These are phyloP conservation scores for Philaenus spumarius DNA, from an alignment of 1,140 invertebrate species.

Conservation along the genomic window DNA sequence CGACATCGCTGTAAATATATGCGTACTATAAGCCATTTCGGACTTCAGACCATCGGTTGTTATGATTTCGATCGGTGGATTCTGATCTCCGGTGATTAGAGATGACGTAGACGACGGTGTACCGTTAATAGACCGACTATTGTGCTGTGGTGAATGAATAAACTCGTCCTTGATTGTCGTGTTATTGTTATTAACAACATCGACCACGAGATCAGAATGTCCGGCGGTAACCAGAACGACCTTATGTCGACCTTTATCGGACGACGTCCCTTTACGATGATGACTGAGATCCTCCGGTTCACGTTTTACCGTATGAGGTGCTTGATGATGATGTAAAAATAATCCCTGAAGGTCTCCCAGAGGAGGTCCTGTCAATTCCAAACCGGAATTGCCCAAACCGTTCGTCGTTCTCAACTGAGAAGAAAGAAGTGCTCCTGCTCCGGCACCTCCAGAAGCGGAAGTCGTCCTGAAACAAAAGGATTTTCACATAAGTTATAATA, in stretches of 20 bases:
- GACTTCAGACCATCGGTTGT: slow-evolving; percentile 45
- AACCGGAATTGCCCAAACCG: slow-evolving; percentile 48
- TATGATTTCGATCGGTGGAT: slow-evolving; percentile 44
- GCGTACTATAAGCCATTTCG: slow-evolving; percentile 39
- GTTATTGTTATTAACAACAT: slow-evolving; percentile 40
- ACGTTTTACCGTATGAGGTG: slow-evolving; percentile 49
- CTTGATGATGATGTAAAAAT: slow-evolving; percentile 51
- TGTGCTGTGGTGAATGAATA: slow-evolving; percentile 43
- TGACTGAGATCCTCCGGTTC: slow-evolving; percentile 58
- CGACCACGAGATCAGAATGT: slow-evolving; percentile 42
- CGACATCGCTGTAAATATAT: slow-evolving; percentile 42
- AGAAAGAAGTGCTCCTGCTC: slow-evolving; percentile 38
- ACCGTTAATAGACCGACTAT: slow-evolving; percentile 43
- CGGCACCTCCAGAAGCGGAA: slow-evolving; percentile 41
- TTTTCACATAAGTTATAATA: background rate
- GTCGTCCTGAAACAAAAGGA: slow-evolving; percentile 24
- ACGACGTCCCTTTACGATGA: slow-evolving; percentile 37
- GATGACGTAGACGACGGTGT: slow-evolving; percentile 44
- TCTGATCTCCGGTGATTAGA: slow-evolving; percentile 40
- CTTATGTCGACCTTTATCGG: slow-evolving; percentile 35
- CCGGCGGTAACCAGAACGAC: slow-evolving; percentile 38
- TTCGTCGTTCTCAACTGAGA: slow-evolving; percentile 45
- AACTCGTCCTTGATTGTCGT: slow-evolving; percentile 42
- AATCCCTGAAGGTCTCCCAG: slow-evolving; percentile 53
- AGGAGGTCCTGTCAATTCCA: slow-evolving; percentile 44